Evolutionary conservation across 2,888 invertebrate genomes (phyloP).

Genomic region (Nemotelus nigrinus): DNA sequence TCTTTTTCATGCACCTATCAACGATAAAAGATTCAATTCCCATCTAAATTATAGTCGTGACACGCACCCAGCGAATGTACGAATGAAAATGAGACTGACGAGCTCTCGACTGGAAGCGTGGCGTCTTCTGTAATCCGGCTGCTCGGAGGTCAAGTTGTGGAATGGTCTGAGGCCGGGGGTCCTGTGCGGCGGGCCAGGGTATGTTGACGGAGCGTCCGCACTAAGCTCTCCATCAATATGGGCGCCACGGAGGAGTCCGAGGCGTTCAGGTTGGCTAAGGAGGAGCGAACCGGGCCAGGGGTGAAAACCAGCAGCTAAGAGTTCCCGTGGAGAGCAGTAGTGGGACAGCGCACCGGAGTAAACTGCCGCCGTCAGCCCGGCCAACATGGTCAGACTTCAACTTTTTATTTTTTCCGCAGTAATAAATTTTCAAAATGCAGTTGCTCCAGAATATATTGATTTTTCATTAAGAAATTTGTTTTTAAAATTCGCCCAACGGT

Average conservation of each 20-base stretch:
- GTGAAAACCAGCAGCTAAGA: constrained; percentile 99
- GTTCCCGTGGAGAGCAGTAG: constrained; percentile 98
- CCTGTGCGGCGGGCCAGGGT: constrained; percentile 68
- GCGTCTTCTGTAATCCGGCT: constrained; percentile 99
- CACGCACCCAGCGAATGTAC: not conserved
- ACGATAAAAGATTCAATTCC: too few relatives aligned
- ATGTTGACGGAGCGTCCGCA: constrained; percentile 94
- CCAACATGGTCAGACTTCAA: constrained; percentile 80
- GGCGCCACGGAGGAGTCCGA: constrained; percentile 84
- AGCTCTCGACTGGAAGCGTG: constrained; percentile 83
- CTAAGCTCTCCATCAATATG: constrained; percentile 99
- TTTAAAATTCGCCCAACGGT: too few relatives aligned
- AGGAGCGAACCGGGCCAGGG: constrained; percentile 98
- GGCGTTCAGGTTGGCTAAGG: constrained; percentile 92
- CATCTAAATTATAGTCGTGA: too few relatives aligned
- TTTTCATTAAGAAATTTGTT: too few relatives aligned
- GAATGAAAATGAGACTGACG: not conserved
- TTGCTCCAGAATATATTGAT: too few relatives aligned
- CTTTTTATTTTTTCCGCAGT: constrained; percentile 68
- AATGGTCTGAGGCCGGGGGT: constrained; percentile 92
- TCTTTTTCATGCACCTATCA: too few relatives aligned
- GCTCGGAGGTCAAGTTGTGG: constrained; percentile 91
- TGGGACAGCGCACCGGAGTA: constrained; percentile 98
- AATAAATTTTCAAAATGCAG: not conserved
- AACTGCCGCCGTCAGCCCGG: constrained; percentile 86